Evolutionary conservation across 2,888 invertebrate species (phyloP).

Genomic region (Ecdyonurus torrentis): DNA sequence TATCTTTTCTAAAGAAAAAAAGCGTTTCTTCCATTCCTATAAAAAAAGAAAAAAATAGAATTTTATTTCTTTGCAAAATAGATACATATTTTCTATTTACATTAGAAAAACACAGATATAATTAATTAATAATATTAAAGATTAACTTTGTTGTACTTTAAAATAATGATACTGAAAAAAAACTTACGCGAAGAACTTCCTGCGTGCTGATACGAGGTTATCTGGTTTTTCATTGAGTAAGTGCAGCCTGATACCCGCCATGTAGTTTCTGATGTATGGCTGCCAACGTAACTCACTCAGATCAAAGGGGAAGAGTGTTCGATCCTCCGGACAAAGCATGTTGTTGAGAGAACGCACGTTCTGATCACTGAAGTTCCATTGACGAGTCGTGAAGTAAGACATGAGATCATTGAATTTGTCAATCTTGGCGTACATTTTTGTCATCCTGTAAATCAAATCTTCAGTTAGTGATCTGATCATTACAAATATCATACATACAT

Average conservation of each 20-base stretch:
- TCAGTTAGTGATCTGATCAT: too few species aligned
- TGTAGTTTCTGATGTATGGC: slow-evolving; percentile 76
- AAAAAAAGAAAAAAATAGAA: too few species aligned
- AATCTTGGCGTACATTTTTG: slow-evolving; percentile 4
- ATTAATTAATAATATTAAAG: too few species aligned
- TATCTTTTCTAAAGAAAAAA: not conserved
- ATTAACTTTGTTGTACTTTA: too few species aligned
- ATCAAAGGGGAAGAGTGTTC: slow-evolving; percentile 70
- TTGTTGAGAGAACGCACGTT: slow-evolving; percentile 56
- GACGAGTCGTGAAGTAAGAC: slow-evolving; percentile 71
- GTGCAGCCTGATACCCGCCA: slow-evolving; percentile 77
- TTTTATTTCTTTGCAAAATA: too few species aligned
- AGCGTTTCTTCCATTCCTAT: too few species aligned
- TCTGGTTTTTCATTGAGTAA: slow-evolving; percentile 77
- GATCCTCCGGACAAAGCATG: slow-evolving; percentile 44
- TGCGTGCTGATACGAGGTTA: slow-evolving; percentile 62
- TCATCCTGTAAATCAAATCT: slow-evolving; percentile 13
- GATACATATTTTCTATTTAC: too few species aligned
- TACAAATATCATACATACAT: too few species aligned
- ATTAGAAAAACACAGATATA: too few species aligned
- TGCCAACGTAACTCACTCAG: slow-evolving; percentile 77
- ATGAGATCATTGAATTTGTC: slow-evolving; percentile 6
- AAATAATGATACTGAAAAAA: not conserved
- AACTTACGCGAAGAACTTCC: slow-evolving; percentile 24
- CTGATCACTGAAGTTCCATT: slow-evolving; percentile 80